Conservation (phyloP, 2,113 vertebrate genomes). For the Apistogramma diplotaenia region DNA sequence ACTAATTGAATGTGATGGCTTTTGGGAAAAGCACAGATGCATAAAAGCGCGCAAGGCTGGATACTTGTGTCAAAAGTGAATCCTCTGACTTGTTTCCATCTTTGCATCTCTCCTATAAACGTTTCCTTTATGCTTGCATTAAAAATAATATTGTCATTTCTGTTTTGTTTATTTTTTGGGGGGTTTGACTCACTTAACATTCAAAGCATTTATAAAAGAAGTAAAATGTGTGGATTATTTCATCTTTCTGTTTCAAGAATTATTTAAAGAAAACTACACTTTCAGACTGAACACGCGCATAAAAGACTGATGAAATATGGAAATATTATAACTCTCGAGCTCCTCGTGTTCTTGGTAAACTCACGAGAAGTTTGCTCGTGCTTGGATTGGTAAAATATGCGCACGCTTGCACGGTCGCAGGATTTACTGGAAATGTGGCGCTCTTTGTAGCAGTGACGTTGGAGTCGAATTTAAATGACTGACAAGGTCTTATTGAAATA, state of each 20-base stretch:
- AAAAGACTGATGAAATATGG: background rate
- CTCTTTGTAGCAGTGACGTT: conserved; percentile 67
- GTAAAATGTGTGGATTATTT: background rate
- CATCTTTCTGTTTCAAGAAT: background rate
- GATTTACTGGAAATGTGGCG: conserved; percentile 46
- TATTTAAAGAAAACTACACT: background rate
- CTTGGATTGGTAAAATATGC: background rate
- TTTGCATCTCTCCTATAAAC: background rate
- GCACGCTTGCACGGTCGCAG: background rate
- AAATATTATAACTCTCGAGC: background rate
- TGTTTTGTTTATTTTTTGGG: no score
- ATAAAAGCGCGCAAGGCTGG: background rate
- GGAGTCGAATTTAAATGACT: conserved; percentile 75
- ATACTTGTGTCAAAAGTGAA: background rate
- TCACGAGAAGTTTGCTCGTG: background rate
- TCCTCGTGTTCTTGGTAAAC: background rate
- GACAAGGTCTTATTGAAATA: conserved; percentile 80
- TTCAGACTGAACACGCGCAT: background rate
- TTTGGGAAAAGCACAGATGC: background rate
- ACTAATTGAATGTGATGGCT: background rate
- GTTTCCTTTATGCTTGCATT: background rate
- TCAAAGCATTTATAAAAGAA: background rate
- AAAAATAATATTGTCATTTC: no score
- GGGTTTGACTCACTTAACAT: background rate
- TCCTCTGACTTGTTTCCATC: background rate